These are phyloP conservation scores for Palaemon carinicauda DNA, from an alignment of 1,140 invertebrate genomes.

Conservation along the genomic window DNA sequence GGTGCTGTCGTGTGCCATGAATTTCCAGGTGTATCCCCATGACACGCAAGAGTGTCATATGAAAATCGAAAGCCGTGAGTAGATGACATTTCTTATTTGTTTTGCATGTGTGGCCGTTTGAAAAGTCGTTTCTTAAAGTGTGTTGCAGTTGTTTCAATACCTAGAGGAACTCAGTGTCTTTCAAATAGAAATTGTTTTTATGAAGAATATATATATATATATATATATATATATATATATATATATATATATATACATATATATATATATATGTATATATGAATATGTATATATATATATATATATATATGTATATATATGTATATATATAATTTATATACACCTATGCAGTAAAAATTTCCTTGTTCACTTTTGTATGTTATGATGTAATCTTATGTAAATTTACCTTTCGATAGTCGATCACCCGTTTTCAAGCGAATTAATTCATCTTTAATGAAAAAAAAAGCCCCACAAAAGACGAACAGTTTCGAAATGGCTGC, in stretches of 20 bases:
- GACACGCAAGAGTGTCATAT: slow-evolving; percentile 90
- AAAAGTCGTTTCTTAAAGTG: too few relatives aligned
- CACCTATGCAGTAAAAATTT: too few relatives aligned
- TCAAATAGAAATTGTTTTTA: neutral
- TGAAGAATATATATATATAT: neutral
- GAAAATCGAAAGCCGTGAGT: slow-evolving; percentile 91
- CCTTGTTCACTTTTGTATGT: too few relatives aligned
- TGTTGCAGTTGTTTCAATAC: too few relatives aligned
- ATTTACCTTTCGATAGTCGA: too few relatives aligned
- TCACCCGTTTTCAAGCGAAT: too few relatives aligned
- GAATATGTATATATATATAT: neutral
- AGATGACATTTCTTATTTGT: neutral
- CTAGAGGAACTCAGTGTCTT: too few relatives aligned
- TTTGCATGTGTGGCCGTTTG: neutral
- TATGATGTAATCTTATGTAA: too few relatives aligned
- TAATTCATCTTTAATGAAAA: too few relatives aligned
- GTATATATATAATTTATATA: neutral
- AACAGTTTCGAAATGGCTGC: too few relatives aligned
- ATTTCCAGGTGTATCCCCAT: slow-evolving; percentile 89
- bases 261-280: neutral
- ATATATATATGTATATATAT: neutral
- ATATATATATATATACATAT: neutral
- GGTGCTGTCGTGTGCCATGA: slow-evolving; percentile 87
- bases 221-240: neutral
- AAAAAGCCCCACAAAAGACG: too few relatives aligned